phyloP scores from a whole-genome alignment of 2,888 invertebrate species.

The Catocala sponsa region DNA sequence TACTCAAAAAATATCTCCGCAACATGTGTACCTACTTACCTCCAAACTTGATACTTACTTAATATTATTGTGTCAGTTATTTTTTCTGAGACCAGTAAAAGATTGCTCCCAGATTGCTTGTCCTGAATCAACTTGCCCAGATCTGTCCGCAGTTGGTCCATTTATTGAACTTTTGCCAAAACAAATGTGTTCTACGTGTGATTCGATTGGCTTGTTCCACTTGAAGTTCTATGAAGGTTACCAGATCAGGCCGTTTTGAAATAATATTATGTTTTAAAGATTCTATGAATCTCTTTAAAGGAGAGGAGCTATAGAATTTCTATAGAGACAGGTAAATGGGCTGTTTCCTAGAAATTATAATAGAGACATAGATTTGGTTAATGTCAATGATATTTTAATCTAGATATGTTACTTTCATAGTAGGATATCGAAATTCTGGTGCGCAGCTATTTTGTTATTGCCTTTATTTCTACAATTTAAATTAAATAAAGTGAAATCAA shows the following conservation, averaged over 20 bases:
- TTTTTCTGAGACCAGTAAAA: constrained; percentile 56
- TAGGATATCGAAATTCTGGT: no score
- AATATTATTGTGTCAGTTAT: constrained; percentile 56
- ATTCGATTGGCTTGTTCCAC: constrained; percentile 51
- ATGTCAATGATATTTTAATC: no score
- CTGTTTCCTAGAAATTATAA: no score
- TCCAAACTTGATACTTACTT: constrained; percentile 18
- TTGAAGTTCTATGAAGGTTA: constrained; percentile 38
- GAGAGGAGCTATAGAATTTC: no score
- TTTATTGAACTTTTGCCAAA: constrained; percentile 63
- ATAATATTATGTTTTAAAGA: constrained; percentile 23
- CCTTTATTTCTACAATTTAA: no score
- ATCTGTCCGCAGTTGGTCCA: constrained; percentile 53
- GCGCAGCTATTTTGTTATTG: no score
- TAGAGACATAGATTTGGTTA: no score
- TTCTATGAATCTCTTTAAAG: background rate
- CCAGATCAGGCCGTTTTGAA: constrained; percentile 30
- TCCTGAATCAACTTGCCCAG: constrained; percentile 54
- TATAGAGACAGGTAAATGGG: no score
- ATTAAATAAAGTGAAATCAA: no score
- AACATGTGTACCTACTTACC: background rate
- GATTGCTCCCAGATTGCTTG: constrained; percentile 49
- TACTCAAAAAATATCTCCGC: background rate
- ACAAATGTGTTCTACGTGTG: constrained; percentile 57
- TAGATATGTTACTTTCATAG: no score